Conservation (phyloP, 2,113 vertebrate species). For the Leucosticte australis region DNA sequence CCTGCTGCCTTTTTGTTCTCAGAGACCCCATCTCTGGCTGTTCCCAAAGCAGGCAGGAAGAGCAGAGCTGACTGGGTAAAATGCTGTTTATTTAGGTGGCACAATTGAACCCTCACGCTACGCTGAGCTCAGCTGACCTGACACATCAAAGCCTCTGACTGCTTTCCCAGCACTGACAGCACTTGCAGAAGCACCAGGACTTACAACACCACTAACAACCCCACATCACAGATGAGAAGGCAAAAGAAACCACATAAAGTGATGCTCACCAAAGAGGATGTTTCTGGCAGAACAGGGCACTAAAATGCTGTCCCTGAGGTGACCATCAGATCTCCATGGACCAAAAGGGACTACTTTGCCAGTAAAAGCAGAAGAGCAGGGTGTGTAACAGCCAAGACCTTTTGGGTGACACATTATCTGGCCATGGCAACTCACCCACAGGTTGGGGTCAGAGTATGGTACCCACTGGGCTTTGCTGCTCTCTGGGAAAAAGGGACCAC, state of each 20-base stretch:
- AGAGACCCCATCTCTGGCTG: not conserved
- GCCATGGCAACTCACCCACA: not conserved
- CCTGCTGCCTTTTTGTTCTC: constrained; percentile 2
- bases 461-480: not conserved
- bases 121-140: constrained; percentile 25
- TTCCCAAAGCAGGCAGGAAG: not conserved
- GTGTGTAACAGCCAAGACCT: not conserved
- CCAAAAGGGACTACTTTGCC: not conserved
- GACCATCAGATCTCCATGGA: not conserved
- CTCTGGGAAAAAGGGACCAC: not conserved
- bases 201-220: not conserved
- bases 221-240: not conserved
- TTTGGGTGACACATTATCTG: not conserved
- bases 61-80: constrained; percentile 5
- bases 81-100: not conserved
- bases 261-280: not conserved
- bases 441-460: no score
- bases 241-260: not conserved
- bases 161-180: not conserved
- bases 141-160: constrained; percentile 17
- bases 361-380: not conserved
- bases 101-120: not conserved
- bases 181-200: not conserved
- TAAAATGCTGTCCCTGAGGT: not conserved
- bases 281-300: not conserved